Base-by-base conservation (phyloP, 2,888 invertebrate species). In the Trichopoda pennipes region DNA sequence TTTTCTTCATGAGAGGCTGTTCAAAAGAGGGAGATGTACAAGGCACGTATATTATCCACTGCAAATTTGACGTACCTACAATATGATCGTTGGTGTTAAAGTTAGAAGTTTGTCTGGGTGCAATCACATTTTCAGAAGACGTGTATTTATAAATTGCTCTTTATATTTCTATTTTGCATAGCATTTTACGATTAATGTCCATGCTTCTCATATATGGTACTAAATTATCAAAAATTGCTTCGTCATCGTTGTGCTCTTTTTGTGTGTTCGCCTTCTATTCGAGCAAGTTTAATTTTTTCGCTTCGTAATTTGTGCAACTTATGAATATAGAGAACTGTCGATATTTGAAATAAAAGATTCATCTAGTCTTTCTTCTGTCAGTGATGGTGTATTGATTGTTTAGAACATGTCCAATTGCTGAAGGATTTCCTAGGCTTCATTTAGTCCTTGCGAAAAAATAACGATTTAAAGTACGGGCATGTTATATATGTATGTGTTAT, bases 401-500 rank as follows among this genome's bases (percentile, higher is more conserved):
- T n/a, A n/a, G n/a, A n/a, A n/a, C n/a, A 32, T 32, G 3, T 32
- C 32, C 3, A 32, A 32, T 32, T 32, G 3, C 32, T 8, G 32
- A 32, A 32, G 32, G 3, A 32, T 32, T 32, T 32, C 8, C 32
- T 12, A 42, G 47, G 23, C 56, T 58, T 81, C 64, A 64, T 53
- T 49, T 81, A 77, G 42, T 77, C 77, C 17, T 77, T 77, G 9
- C 68, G 61, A 66, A 72, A 76, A 12, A 80, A 56, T 21, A 73
- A 49, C 21, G 72, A 68, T 49, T 78, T 61, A 32, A 32, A 32
- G 32, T 32, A 32, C 32, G 32, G 32, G 4, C 32, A 32, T 10
- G 49, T 56, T 21, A 44, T 61, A 53, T 53, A 72, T 7, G 23
- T n/a, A n/a, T n/a, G n/a, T 42, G 9, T 16, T 32, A n/a, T 28